Percentiles rank a stretch among this genome's conserved stretches.
Conservation (phyloP, 2,797 vertebrate species). For the Anguilla marmorata region DNA sequence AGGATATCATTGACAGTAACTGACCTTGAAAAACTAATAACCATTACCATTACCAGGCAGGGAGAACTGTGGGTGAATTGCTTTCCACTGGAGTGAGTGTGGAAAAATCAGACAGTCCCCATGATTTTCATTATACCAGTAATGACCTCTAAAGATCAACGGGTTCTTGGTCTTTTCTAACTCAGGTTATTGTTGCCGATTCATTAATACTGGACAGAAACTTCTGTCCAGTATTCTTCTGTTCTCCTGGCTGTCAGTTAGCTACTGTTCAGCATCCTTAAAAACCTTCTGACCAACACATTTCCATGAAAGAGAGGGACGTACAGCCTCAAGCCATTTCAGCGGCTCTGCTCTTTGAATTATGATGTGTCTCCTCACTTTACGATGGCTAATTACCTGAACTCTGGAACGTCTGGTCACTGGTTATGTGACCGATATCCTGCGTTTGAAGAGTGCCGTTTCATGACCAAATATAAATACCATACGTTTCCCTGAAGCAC, state of each 20-base stretch:
- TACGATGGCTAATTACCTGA: not conserved
- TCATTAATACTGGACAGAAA: not conserved
- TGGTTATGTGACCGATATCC: no score
- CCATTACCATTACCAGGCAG: no score
- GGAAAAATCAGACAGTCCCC: no score
- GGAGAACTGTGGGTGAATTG: no score
- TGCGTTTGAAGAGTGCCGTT: not conserved
- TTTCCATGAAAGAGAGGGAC: not conserved
- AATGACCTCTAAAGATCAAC: not conserved
- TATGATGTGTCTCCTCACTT: not conserved
- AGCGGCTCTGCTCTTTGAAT: not conserved
- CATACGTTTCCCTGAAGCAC: not conserved
- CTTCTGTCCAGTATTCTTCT: not conserved
- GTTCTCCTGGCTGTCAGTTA: not conserved
- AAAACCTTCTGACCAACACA: not conserved
- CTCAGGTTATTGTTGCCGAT: not conserved
- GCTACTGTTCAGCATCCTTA: not conserved
- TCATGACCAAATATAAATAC: not conserved
- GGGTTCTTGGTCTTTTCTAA: not conserved
- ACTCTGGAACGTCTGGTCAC: not conserved
- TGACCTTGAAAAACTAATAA: no score
- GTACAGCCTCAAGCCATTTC: not conserved
- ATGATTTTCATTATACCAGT: not conserved
- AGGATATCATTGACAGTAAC: no score
- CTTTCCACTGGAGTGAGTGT: no score